Evolutionary conservation across 2,113 vertebrate genomes (phyloP).

Genomic region (Sphaerodactylus townsendi): DNA sequence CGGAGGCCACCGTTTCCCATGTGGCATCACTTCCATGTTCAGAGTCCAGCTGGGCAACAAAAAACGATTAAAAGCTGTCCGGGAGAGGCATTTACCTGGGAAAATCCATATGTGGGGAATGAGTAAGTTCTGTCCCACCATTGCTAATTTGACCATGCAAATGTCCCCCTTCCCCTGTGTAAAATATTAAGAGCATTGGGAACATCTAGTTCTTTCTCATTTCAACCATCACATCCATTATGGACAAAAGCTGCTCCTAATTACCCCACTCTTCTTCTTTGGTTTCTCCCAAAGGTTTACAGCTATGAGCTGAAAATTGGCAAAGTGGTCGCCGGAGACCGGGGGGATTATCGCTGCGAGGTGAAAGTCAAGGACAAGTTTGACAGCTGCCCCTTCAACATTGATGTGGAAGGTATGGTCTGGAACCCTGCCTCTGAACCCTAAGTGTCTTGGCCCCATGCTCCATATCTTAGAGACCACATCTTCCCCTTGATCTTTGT

Average conservation of each 20-base stretch:
- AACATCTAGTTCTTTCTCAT: neutral
- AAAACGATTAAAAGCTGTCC: neutral
- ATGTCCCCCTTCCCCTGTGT: neutral
- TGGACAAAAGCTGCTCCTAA: neutral
- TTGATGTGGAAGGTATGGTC: conserved; percentile 82
- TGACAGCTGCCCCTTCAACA: conserved; percentile 83
- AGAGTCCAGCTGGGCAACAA: neutral
- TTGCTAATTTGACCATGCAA: neutral
- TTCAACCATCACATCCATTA: neutral
- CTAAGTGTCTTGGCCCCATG: neutral
- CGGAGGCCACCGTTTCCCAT: neutral
- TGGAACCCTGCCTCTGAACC: neutral
- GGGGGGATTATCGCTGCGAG: conserved; percentile 88
- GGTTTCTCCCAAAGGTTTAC: conserved; percentile 77
- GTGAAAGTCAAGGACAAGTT: conserved; percentile 85
- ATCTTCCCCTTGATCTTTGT: neutral
- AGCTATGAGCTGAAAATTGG: conserved; percentile 82
- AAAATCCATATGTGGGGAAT: neutral
- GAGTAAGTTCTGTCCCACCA: neutral
- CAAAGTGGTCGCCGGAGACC: conserved; percentile 81
- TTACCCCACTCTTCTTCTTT: neutral
- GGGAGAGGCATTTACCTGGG: neutral
- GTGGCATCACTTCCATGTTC: neutral
- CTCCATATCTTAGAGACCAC: neutral
- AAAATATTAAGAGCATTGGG: neutral